Conservation (phyloP, 2,797 vertebrate genomes). For the Rhinophrynus dorsalis region DNA sequence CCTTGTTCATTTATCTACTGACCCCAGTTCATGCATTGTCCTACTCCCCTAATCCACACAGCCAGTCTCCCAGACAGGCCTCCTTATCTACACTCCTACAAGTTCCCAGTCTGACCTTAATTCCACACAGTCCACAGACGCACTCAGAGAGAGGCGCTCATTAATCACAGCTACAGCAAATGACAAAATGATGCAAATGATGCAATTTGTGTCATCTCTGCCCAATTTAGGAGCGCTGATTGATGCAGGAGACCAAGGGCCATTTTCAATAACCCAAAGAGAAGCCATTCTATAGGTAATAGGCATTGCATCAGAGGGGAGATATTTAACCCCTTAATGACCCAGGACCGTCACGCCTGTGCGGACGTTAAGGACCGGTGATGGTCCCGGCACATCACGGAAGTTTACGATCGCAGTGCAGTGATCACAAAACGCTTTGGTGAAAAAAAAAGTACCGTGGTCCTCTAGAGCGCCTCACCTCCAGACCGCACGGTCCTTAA, state of each 20-base stretch:
- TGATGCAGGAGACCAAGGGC: neutral
- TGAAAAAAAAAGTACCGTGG: no score
- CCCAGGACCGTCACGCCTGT: no score
- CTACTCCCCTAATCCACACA: slow-evolving; percentile 1
- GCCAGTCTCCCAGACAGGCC: neutral
- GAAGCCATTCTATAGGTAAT: no score
- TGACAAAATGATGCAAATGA: neutral
- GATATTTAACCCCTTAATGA: no score
- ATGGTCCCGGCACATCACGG: no score
- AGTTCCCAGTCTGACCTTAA: slow-evolving; percentile 2
- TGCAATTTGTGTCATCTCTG: neutral
- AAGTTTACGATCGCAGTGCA: no score
- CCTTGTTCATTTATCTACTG: slow-evolving; percentile 18
- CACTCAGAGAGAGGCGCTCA: neutral
- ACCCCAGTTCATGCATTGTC: slow-evolving; percentile 14
- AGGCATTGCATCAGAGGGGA: no score
- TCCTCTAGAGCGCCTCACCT: no score
- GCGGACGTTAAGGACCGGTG: no score
- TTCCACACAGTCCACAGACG: slow-evolving; percentile 3
- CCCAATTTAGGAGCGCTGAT: neutral
- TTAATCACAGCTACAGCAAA: neutral
- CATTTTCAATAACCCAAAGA: no score
- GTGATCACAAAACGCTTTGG: no score
- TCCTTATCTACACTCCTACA: slow-evolving; percentile 18
- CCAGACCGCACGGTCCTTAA: no score